Evolutionary conservation across 2,888 invertebrate genomes (phyloP).

Genomic region (Entomobrya multifasciata): DNA sequence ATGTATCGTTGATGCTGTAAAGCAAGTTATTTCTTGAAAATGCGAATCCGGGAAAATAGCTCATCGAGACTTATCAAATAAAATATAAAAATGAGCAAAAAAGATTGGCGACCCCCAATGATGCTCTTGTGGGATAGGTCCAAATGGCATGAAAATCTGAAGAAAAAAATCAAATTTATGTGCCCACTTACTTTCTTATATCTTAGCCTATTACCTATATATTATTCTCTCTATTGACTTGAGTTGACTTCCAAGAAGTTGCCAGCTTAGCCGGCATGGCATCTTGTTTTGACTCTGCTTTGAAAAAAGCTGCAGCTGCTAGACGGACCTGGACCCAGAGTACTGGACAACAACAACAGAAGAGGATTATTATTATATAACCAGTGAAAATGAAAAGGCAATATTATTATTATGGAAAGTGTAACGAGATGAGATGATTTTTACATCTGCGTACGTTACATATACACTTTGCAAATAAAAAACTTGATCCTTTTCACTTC

Average conservation of each 20-base stretch:
- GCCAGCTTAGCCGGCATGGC: too few relatives aligned
- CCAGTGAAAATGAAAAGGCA: slow-evolving; percentile 6
- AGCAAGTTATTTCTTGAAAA: background rate
- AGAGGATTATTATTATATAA: background rate
- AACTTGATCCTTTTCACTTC: slow-evolving; percentile 6
- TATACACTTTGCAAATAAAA: background rate
- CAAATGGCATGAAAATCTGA: slow-evolving; percentile 22
- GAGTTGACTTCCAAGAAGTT: too few relatives aligned
- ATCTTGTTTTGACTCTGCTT: slow-evolving; percentile 31
- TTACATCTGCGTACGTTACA: background rate
- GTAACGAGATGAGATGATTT: slow-evolving; percentile 2
- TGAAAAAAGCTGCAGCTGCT: slow-evolving; percentile 21
- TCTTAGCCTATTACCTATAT: too few relatives aligned
- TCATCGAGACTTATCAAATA: background rate
- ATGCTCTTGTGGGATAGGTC: slow-evolving; percentile 25
- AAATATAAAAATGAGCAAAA: slow-evolving; percentile 26
- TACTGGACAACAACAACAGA: slow-evolving; percentile 4
- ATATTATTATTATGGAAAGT: slow-evolving; percentile 36
- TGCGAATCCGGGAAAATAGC: slow-evolving; percentile 26
- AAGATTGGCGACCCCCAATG: slow-evolving; percentile 41
- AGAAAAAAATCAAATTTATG: too few relatives aligned
- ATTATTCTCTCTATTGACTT: too few relatives aligned
- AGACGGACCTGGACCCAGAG: background rate
- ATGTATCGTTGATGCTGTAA: background rate
- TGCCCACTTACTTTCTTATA: too few relatives aligned